phyloP scores from a whole-genome alignment of 2,113 vertebrate genomes.

The Trogon surrucura region DNA sequence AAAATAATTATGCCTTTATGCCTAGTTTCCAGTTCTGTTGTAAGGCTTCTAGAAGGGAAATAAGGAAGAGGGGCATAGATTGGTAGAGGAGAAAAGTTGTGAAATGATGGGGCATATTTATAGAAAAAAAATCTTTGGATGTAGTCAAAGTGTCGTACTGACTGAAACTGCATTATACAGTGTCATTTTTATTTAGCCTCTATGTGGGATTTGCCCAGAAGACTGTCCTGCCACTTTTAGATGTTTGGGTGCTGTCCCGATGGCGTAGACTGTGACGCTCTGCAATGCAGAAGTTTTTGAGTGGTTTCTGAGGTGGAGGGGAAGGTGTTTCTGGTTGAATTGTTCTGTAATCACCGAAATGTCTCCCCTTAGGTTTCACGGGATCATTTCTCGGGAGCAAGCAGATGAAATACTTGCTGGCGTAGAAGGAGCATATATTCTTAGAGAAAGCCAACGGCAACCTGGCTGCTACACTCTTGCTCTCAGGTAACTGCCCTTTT shows the following conservation, averaged over 20 bases:
- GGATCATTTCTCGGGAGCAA: conserved; percentile 93
- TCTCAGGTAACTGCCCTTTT: conserved; percentile 82
- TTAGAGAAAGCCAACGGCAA: conserved; percentile 96
- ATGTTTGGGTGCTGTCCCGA: not conserved
- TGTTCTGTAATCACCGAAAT: not conserved
- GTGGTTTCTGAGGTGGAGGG: not conserved
- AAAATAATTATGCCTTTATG: not conserved
- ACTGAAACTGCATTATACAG: not conserved
- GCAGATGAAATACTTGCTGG: conserved; percentile 90
- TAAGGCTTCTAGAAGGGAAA: not conserved
- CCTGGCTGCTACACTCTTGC: conserved; percentile 95
- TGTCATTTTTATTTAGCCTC: not conserved
- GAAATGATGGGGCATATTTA: not conserved
- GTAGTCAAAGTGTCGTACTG: not conserved
- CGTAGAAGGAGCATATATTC: conserved; percentile 92
- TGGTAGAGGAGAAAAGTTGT: not conserved
- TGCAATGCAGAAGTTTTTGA: not conserved
- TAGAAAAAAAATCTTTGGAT: not conserved
- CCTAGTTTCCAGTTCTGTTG: not conserved
- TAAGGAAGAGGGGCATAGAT: not conserved
- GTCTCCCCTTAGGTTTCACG: conserved; percentile 88
- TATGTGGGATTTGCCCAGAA: not conserved
- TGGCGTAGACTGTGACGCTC: rapidly evolving
- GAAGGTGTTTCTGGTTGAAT: not conserved
- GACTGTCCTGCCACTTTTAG: not conserved